phyloP scores from a whole-genome alignment of 2,888 invertebrate genomes.

The Azorinus chamasolen region DNA sequence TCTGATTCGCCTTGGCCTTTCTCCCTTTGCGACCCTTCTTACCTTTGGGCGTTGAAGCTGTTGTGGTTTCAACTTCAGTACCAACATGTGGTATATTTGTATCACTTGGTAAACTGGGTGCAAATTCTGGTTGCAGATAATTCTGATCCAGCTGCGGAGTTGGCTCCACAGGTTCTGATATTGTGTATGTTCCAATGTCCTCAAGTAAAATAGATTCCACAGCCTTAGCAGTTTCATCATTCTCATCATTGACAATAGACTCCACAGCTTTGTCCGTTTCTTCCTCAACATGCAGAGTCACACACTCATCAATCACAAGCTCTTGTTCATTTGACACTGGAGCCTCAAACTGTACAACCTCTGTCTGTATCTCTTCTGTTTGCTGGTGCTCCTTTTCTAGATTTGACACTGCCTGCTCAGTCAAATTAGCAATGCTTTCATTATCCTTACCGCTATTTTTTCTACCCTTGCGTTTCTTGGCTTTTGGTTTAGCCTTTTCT shows the following conservation, averaged over 20 bases:
- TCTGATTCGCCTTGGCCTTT: slow-evolving; percentile 47
- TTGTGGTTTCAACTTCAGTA: slow-evolving; percentile 56
- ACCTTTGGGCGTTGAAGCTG: slow-evolving; percentile 33
- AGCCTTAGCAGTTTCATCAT: slow-evolving; percentile 64
- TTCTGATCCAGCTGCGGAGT: slow-evolving; percentile 57
- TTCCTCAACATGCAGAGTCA: slow-evolving; percentile 67
- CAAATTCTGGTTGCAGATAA: slow-evolving; percentile 59
- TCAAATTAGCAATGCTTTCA: slow-evolving; percentile 19
- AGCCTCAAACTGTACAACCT: slow-evolving; percentile 58
- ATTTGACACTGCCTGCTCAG: slow-evolving; percentile 58
- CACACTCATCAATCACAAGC: slow-evolving; percentile 70
- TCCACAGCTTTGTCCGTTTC: slow-evolving; percentile 65
- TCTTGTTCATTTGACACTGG: slow-evolving; percentile 63
- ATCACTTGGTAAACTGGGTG: slow-evolving; percentile 41
- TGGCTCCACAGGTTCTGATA: slow-evolving; percentile 59
- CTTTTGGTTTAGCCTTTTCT: slow-evolving; percentile 48
- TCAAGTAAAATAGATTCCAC: slow-evolving; percentile 60
- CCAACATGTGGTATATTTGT: slow-evolving; percentile 41
- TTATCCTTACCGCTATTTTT: slow-evolving; percentile 52
- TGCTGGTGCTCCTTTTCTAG: slow-evolving; percentile 46
- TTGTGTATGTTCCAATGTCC: slow-evolving; percentile 44
- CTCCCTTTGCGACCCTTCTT: slow-evolving; percentile 55
- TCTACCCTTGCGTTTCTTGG: slow-evolving; percentile 43
- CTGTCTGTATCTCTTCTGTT: slow-evolving; percentile 51
- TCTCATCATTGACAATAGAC: slow-evolving; percentile 59